Conservation (phyloP, 2,113 vertebrate genomes). For the Neolamprologus variostigma region DNA sequence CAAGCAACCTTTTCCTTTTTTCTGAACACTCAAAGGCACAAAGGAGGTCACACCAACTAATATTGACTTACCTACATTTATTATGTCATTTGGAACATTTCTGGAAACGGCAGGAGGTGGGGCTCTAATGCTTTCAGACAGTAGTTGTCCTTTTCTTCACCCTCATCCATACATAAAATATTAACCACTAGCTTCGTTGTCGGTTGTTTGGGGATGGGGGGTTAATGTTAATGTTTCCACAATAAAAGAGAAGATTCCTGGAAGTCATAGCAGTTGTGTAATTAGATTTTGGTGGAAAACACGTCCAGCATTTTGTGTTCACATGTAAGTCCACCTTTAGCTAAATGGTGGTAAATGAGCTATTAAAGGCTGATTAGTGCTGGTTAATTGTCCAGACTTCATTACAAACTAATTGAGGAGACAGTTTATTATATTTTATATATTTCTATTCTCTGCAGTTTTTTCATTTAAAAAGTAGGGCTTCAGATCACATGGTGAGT, state of each 20-base stretch:
- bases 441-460: neutral
- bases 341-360: neutral
- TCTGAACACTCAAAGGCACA: neutral
- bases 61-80: neutral
- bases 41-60: slow-evolving; percentile 3
- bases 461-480: neutral
- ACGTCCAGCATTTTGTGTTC: neutral
- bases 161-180: slow-evolving; percentile 35
- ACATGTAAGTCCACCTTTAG: neutral
- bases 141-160: slow-evolving; percentile 30
- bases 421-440: neutral
- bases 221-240: neutral
- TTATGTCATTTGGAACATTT: neutral
- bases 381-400: neutral
- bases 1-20: neutral
- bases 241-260: neutral
- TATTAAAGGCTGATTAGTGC: neutral
- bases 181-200: slow-evolving; percentile 8
- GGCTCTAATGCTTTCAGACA: neutral
- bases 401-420: neutral
- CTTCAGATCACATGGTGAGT: neutral
- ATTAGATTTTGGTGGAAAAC: neutral
- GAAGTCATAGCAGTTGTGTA: neutral
- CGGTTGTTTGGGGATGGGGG: neutral
- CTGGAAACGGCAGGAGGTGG: neutral